These are phyloP conservation scores for Scaptomyza polygonia DNA, from an alignment of 2,888 invertebrate species.

Conservation along the genomic window DNA sequence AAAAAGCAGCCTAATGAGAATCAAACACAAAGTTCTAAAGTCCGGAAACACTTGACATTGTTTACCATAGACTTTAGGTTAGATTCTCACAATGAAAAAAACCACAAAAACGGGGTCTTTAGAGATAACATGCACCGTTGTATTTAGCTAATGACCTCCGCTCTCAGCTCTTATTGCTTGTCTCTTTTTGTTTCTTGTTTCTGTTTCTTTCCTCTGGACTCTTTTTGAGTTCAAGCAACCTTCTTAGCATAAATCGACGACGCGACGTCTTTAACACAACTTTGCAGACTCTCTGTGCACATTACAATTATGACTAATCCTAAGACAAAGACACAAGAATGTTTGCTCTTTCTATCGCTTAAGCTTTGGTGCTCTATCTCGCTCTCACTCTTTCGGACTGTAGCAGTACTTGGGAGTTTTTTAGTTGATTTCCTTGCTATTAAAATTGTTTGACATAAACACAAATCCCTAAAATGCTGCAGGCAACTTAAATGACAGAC, in stretches of 20 bases:
- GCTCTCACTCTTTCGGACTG: no score
- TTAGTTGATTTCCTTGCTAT: slow-evolving; percentile 68
- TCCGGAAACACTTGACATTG: slow-evolving; percentile 63
- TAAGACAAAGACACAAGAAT: slow-evolving; percentile 54
- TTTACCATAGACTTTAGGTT: not conserved
- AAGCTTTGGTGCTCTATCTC: not conserved
- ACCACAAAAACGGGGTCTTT: slow-evolving; percentile 21
- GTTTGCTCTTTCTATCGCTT: not conserved
- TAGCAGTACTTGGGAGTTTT: slow-evolving; percentile 67
- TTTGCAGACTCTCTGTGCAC: slow-evolving; percentile 32
- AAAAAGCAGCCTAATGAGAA: slow-evolving; percentile 64
- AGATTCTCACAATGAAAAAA: slow-evolving; percentile 63
- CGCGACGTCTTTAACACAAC: slow-evolving; percentile 17
- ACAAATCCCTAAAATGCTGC: slow-evolving; percentile 23
- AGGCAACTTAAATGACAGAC: not conserved
- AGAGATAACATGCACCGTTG: slow-evolving; percentile 50
- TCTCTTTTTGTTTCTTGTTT: slow-evolving; percentile 12
- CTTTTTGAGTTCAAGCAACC: slow-evolving; percentile 65
- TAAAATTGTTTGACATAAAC: slow-evolving; percentile 43
- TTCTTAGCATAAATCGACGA: slow-evolving; percentile 68
- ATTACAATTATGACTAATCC: slow-evolving; percentile 71
- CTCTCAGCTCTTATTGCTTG: not conserved
- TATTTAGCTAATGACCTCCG: slow-evolving; percentile 38
- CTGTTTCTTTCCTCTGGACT: slow-evolving; percentile 11
- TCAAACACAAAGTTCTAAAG: slow-evolving; percentile 46